Evolutionary conservation across 2,797 vertebrate genomes (phyloP).

Genomic region (Microctenopoma stevenorrisi): DNA sequence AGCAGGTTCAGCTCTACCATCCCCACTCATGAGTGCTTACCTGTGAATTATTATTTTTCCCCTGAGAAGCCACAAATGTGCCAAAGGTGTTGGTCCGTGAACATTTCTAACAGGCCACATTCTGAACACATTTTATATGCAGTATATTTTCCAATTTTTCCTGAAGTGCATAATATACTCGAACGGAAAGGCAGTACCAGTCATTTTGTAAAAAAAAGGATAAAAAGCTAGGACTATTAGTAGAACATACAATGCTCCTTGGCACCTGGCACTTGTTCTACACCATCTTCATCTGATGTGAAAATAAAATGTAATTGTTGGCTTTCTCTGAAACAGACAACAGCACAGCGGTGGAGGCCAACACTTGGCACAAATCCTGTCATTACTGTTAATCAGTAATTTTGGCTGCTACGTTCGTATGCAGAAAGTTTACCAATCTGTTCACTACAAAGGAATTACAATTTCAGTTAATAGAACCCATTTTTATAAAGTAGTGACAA

Average conservation of each 20-base stretch:
- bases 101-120: constrained; percentile 6
- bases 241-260: not conserved
- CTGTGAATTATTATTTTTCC: constrained; percentile 6
- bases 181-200: not conserved
- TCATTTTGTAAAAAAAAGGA: constrained; percentile 4
- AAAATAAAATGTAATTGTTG: constrained; percentile 38
- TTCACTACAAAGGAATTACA: not conserved
- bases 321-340: constrained; percentile 28
- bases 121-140: not conserved
- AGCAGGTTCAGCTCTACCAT: constrained; percentile 24
- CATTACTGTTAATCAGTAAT: constrained; percentile 35
- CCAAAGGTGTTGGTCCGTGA: constrained; percentile 8
- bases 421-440: constrained; percentile 8
- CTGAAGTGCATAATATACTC: not conserved
- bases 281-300: constrained; percentile 28
- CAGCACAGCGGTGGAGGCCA: constrained; percentile 23
- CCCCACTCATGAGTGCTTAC: constrained; percentile 5
- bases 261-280: constrained; percentile 18
- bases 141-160: not conserved
- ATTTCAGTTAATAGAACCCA: not conserved
- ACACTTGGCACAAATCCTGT: constrained; percentile 35
- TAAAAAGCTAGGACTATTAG: not conserved
- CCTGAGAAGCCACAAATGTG: constrained; percentile 6
- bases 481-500: not conserved
- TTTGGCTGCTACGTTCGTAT: constrained; percentile 25